Base-by-base conservation (phyloP, 2,888 invertebrate genomes). In the Heliconius ismenius region DNA sequence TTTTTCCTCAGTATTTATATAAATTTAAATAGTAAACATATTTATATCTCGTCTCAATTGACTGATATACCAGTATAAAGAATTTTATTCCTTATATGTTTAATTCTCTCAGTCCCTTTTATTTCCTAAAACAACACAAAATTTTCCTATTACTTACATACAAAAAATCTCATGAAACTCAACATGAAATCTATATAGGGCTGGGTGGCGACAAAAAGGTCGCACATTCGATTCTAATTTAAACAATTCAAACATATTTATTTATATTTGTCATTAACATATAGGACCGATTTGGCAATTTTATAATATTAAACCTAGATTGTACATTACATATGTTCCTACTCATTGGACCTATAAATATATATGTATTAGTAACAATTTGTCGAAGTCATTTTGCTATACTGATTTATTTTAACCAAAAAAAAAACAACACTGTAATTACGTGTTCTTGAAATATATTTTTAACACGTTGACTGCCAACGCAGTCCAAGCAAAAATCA, bases 271-370 rank as follows among this genome's bases (percentile, higher is more conserved):
- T n/a, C 11, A n/a, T 58, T n/a, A 58, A 58, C 32, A 36, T n/a
- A 36, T 21, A 36, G n/a, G 64, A 32, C 6, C 32, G 32, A 65
- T 65, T 65, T n/a, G 10, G n/a, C 32, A n/a, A 36, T 36, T 64
- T 32, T 32, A 32, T 32, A 65, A 65, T 62, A 26, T 18, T 39
- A 39, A 11, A 39, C 39, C n/a, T 65, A 65, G 39, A 11, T 24
- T 39, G 3, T 21, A 26, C 13, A 65, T n/a, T 24, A 65, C 24
- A 65, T 24, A 65, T 24, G 65, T 65, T 65, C 65, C 65, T 65
- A 65, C 9, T 39, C 36, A 65, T 65, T 65, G 39, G 65, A 65
- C n/a, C 26, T 65, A 36, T 36, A n/a, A 32, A 60, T 60, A 24
- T 60, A 60, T n/a, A n/a, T 60, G 60, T 60, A n/a, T 60, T 60